Evolutionary conservation across 92 coral and sea anemone species (phyloP), one percentile per base, ranked within the genome.

Genomic region (Scolanthus callimorphus): DNA sequence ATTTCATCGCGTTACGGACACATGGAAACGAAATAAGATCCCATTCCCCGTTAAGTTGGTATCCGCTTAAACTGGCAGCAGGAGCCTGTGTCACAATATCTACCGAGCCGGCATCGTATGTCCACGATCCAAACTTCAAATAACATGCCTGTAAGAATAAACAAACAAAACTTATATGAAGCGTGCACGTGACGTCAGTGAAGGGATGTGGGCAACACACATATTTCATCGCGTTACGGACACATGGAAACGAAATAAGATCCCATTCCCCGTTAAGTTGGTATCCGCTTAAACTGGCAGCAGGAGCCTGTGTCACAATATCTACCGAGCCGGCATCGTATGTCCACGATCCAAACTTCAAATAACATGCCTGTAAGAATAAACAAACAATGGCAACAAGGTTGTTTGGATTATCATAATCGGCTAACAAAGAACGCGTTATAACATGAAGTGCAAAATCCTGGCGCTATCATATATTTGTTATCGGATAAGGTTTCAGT

Each of bases 301-400:
- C 56, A 13, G 64, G 27, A 29, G 31, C 47, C n/a, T n/a, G n/a
- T 11, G 90, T 44, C 11, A 39, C 62, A 20, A 90, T 74, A 60
- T 90, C 94, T 24, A 90, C 86, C 27, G 78, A 82, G 17, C 64
- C 56, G 28, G 95, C 90, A 47, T 86, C 86, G 60, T 86, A 90
- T 2, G 97, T 90, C 97, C 97, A 90, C 6, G 97, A 90, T 17
- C 97, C 97, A 37, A 90, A 90, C 69, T 90, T 90, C 15, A 90
- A 73, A 4, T 49, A 48, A 37, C 97, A 90, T 3, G 63, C 44
- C 97, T 90, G 90, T n/a, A n/a, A n/a, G n/a, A n/a, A n/a, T n/a
- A n/a, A n/a, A n/a, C n/a, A n/a, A n/a, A n/a, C n/a, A n/a, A n/a
- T n/a, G n/a, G n/a, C n/a, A n/a, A n/a, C n/a, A n/a, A n/a, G n/a